Percentiles rank a stretch among this genome's conserved stretches.
Conservation (phyloP, 2,888 invertebrate genomes). For the Coenonympha arcania region DNA sequence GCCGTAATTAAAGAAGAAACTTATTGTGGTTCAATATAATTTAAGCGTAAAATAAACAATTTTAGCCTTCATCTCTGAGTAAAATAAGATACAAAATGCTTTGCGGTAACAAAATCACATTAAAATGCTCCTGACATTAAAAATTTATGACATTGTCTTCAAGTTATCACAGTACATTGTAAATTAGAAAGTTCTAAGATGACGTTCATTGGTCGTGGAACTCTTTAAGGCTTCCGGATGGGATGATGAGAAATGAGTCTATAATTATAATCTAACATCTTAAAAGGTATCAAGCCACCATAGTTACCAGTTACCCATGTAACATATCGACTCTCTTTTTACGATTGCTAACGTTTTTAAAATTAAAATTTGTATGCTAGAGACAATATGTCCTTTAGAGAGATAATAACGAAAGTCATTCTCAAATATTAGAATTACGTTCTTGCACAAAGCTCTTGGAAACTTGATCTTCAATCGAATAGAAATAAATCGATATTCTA, state of each 20-base stretch:
- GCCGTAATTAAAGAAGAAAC: background rate
- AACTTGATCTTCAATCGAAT: too few species aligned
- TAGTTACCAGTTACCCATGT: too few species aligned
- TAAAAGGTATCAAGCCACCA: too few species aligned
- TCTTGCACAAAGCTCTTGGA: too few species aligned
- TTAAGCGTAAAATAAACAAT: background rate
- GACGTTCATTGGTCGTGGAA: constrained; percentile 7
- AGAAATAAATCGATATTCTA: too few species aligned
- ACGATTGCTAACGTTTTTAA: too few species aligned
- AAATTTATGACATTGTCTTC: constrained; percentile 36
- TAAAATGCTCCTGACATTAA: constrained; percentile 19
- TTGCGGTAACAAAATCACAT: constrained; percentile 1
- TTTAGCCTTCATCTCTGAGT: background rate
- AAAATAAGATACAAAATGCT: background rate
- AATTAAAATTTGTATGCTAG: too few species aligned
- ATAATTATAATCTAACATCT: background rate
- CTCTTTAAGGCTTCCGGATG: constrained; percentile 13
- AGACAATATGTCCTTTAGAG: too few species aligned
- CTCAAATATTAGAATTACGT: too few species aligned
- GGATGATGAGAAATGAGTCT: constrained; percentile 3
- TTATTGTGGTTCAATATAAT: constrained; percentile 6
- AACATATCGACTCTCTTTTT: too few species aligned
- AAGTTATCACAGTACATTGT: constrained; percentile 29
- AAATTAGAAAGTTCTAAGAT: constrained; percentile 33
- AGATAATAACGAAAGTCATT: too few species aligned